phyloP scores from a whole-genome alignment of 2,113 vertebrate genomes.

The Excalfactoria chinensis region DNA sequence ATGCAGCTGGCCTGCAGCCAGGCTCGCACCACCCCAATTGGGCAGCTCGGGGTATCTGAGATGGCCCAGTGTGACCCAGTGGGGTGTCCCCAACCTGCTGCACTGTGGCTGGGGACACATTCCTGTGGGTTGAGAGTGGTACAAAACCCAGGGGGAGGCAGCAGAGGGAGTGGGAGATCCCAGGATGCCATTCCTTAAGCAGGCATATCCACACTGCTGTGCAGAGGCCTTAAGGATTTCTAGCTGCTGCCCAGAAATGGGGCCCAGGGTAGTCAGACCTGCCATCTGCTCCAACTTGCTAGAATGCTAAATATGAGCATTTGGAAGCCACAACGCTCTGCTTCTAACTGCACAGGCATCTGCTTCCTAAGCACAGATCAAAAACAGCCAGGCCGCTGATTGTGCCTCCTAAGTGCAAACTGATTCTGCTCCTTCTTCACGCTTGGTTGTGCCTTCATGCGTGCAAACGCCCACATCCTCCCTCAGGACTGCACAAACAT shows the following conservation, averaged over 20 bases:
- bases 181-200: slow-evolving; percentile 38
- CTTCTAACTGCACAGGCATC: slow-evolving; percentile 5
- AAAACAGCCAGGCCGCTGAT: rapidly evolving
- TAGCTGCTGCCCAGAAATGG: background rate
- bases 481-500: background rate
- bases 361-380: background rate
- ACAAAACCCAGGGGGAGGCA: background rate
- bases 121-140: background rate
- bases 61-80: rapidly evolving
- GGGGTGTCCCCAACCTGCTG: background rate
- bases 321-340: slow-evolving; percentile 35
- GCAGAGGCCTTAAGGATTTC: background rate
- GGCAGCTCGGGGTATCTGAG: rapidly evolving
- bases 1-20: background rate
- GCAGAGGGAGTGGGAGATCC: background rate
- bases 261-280: background rate
- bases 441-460: background rate
- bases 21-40: background rate
- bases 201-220: background rate
- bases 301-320: slow-evolving; percentile 8
- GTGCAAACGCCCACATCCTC: rapidly evolving
- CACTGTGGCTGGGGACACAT: rapidly evolving
- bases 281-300: background rate
- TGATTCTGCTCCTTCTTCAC: rapidly evolving
- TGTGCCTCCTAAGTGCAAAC: background rate